phyloP scores from a whole-genome alignment of 2,113 vertebrate species.

The Cryptomyrus ogoouensis region DNA sequence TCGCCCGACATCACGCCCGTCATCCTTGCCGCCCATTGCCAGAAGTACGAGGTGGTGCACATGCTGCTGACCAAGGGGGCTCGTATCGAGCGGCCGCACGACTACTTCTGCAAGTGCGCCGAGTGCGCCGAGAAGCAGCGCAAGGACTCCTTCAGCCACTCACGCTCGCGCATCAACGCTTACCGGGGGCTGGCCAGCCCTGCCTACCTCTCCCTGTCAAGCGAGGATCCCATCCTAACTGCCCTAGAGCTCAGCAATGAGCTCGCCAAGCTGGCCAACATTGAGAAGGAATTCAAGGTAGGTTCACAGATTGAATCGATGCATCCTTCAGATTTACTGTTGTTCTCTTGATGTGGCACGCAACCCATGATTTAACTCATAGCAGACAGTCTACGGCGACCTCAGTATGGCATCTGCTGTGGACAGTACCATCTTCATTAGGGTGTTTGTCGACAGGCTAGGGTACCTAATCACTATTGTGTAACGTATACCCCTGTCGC shows the following conservation, averaged over 20 bases:
- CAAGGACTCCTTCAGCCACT: constrained; percentile 74
- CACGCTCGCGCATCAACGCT: constrained; percentile 74
- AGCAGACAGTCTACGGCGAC: not conserved
- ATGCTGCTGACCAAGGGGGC: constrained; percentile 74
- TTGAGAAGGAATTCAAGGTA: constrained; percentile 83
- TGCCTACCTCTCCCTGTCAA: constrained; percentile 73
- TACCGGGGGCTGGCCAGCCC: constrained; percentile 76
- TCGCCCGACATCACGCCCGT: constrained; percentile 77
- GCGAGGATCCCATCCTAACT: constrained; percentile 75
- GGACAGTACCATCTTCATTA: not conserved
- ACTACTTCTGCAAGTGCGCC: constrained; percentile 75
- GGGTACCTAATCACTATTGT: not conserved
- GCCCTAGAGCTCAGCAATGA: constrained; percentile 78
- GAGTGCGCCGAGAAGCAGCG: constrained; percentile 72
- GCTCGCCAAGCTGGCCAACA: constrained; percentile 75
- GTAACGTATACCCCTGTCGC: not conserved
- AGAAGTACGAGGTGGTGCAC: constrained; percentile 77
- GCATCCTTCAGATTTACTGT: not conserved
- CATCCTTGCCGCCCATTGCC: constrained; percentile 76
- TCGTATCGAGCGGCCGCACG: constrained; percentile 72
- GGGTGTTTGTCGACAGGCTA: not conserved
- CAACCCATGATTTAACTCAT: not conserved
- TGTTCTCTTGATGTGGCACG: not conserved
- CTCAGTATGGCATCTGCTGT: not conserved
- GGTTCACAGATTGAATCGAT: constrained; percentile 18